Evolutionary conservation across 2,888 invertebrate genomes (phyloP), one percentile per base, ranked within the genome.

Genomic region (Amblyteles armatorius): DNA sequence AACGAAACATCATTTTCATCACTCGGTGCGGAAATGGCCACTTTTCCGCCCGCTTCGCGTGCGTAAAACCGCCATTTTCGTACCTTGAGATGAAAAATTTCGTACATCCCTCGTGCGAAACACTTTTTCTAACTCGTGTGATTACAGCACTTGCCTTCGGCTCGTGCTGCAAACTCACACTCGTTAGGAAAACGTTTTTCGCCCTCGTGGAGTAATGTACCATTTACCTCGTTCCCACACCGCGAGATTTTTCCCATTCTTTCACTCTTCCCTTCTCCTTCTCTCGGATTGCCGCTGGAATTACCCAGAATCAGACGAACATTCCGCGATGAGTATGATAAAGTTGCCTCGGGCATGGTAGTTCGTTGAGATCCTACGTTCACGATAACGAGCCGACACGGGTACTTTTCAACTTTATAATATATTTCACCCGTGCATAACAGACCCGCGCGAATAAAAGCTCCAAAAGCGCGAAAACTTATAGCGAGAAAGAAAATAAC

Each of bases 221-320:
- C 1, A 22, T 22, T 22, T 13, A 71, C 19, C 36, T 55, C 55
- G 11, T 57, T 55, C n/a, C 29, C 50, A 55, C 29, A 36, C 29
- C 29, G 19, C 60, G 29, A 33, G 55, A 22, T 57, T 57, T 73
- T 60, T 40, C 44, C 60, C 40, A 40, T 57, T 60, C 22, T 48
- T 26, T 6, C 26, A 40, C 16, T 16, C 60, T 6, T 60, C 44
- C 40, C 57, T 48, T 73, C 29, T 71, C 67, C 44, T 33, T 22
- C 26, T 11, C 57, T 26, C 26, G 26, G 44, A 13, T 55, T 55
- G 57, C 13, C 19, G 44, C 63, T 65, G 6, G 63, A 67, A 65
- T 55, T 67, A 73, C 73, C 44, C 72, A 5, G 65, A 44, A 44
- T 55, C 55, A 57, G 29, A n/a, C 40, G 73, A 73, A 80, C 40